These are phyloP conservation scores for Frankliniella fusca DNA, from an alignment of 2,888 invertebrate genomes.

Conservation along the genomic window DNA sequence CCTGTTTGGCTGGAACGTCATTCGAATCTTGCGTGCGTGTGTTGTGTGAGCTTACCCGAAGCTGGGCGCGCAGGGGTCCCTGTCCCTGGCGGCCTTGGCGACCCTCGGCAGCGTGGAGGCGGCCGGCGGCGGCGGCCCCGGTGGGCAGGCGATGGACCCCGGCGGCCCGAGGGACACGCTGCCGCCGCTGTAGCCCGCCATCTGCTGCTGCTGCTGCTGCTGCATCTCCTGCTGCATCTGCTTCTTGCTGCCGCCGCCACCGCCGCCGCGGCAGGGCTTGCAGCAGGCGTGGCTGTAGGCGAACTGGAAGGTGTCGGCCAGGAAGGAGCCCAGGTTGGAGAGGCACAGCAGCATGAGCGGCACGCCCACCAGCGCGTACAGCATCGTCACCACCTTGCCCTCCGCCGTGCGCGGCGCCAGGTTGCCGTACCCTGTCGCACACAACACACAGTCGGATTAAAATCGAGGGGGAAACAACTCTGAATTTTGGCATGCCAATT, in stretches of 20 bases:
- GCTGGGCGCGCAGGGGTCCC: neutral
- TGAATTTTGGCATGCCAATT: too few species aligned
- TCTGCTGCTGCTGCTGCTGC: conserved; percentile 52
- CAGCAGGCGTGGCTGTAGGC: conserved; percentile 57
- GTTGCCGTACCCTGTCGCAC: conserved; percentile 71
- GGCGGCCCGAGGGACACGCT: conserved; percentile 46
- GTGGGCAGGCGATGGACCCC: conserved; percentile 30
- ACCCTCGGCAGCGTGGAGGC: neutral
- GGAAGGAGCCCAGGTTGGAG: conserved; percentile 74
- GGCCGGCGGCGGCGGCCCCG: conserved; percentile 16
- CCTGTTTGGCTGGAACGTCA: too few species aligned
- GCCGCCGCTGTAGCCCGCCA: conserved; percentile 49
- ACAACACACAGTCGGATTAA: conserved; percentile 27
- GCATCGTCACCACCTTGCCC: conserved; percentile 78
- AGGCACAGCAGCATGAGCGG: conserved; percentile 81
- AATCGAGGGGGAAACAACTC: too few species aligned
- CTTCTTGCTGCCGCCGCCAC: conserved; percentile 41
- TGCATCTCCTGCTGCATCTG: conserved; percentile 40
- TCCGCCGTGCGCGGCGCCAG: conserved; percentile 76
- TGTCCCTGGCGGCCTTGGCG: neutral
- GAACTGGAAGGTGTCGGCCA: conserved; percentile 71
- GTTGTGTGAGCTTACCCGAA: neutral
- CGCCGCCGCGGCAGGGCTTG: conserved; percentile 39
- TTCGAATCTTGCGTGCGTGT: too few species aligned
- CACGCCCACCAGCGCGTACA: conserved; percentile 83